These are phyloP conservation scores for Betta splendens DNA, from an alignment of 2,797 vertebrate species.

Conservation along the genomic window DNA sequence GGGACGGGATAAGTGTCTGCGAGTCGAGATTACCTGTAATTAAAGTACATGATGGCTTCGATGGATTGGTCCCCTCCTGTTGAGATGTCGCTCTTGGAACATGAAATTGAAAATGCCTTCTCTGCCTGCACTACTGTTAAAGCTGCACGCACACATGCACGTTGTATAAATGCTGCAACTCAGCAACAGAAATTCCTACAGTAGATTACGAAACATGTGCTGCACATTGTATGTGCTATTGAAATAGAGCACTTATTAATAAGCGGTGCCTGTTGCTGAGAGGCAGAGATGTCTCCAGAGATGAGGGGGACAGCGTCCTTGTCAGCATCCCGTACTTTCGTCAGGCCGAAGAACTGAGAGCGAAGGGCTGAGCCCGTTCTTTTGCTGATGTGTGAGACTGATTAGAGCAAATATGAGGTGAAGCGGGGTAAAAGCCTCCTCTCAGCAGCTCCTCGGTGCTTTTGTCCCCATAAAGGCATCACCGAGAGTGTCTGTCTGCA, in stretches of 20 bases:
- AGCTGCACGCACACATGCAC: background rate
- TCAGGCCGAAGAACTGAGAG: background rate
- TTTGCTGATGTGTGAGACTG: slow-evolving; percentile 50
- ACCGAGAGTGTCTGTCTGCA: slow-evolving; percentile 39
- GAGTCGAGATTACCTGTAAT: slow-evolving; percentile 84
- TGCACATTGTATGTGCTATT: slow-evolving; percentile 30
- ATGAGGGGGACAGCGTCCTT: background rate
- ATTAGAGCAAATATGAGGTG: slow-evolving; percentile 71
- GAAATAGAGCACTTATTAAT: slow-evolving; percentile 58
- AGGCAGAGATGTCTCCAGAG: background rate
- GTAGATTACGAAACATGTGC: background rate
- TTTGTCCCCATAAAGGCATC: slow-evolving; percentile 64
- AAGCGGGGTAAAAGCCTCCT: slow-evolving; percentile 54
- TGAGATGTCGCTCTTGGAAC: slow-evolving; percentile 73
- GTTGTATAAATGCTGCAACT: slow-evolving; percentile 2
- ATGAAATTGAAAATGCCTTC: slow-evolving; percentile 50
- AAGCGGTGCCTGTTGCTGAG: background rate
- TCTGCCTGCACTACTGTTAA: slow-evolving; percentile 38
- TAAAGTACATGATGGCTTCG: slow-evolving; percentile 85
- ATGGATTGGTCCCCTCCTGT: slow-evolving; percentile 77
- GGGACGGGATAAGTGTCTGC: slow-evolving; percentile 63
- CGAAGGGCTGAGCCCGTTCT: slow-evolving; percentile 1
- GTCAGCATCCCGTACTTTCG: background rate
- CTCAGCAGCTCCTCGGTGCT: slow-evolving; percentile 49
- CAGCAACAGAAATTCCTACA: slow-evolving; percentile 3